Base-by-base conservation (phyloP, 2,888 invertebrate species). In the Halictus ligatus region DNA sequence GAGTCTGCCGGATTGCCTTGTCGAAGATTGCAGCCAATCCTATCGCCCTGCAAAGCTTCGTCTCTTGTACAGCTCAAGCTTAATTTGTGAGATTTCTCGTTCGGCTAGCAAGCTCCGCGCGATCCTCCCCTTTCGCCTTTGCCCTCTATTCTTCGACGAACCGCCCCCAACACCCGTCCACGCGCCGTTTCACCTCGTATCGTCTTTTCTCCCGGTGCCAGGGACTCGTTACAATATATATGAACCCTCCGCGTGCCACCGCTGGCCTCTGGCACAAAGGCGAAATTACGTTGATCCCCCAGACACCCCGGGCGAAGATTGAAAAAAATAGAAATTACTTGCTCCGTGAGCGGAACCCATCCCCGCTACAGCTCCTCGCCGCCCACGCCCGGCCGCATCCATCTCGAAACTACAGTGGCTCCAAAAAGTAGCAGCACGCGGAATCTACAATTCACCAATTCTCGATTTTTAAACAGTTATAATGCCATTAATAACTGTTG, bases 1-100 rank as follows among this genome's bases (percentile, higher is more conserved):
- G 92, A 89, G 88, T 91, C 83, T 81, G 86, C 90, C 89, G 91
- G 92, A 94, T 93, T 93, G 94, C 92, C 88, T 89, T 91, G 90
- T 87, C 92, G 93, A 93, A 94, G 93, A 94, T 94, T 94, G 92
- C 92, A 92, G 91, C 90, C 92, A 93, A 92, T 93, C 92, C 92
- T 92, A 92, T 90, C 90, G 89, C 89, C 78, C 69, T 83, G 88
- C 90, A 89, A 90, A 93, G 92, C 91, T 90, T 89, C 93, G 89
- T 89, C 82, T 85, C 86, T 81, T 84, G 85, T 86, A 86, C 87
- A 91, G 92, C 86, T 90, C 88, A 87, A 92, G 94, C 89, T 94
- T 94, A 94, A 94, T 94, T 94, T 94, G 94, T 89, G 92, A 92
- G 92, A 93, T 88, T 90, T 91, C 90, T 87, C 83, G 84, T 85